A percentile compares a stretch with the other conserved stretches of the same genome.
phyloP scores from a whole-genome alignment of 2,888 invertebrate genomes.

The Tridacna gigas region DNA sequence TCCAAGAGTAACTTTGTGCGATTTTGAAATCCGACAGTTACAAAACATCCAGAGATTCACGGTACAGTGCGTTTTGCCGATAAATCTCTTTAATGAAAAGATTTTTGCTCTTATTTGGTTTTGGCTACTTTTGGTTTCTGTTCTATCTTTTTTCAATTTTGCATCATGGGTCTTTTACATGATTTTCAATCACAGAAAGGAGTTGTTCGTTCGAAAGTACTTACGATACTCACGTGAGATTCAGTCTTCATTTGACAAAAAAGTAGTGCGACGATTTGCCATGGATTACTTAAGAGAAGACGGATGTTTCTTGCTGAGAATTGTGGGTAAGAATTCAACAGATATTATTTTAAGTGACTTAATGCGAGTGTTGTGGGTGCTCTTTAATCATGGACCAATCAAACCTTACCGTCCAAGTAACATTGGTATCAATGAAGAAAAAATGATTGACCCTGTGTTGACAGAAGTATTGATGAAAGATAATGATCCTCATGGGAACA shows the following conservation, averaged over 20 bases:
- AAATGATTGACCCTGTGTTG: slow-evolving; percentile 6
- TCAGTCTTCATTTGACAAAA: slow-evolving; percentile 67
- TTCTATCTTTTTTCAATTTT: slow-evolving; percentile 66
- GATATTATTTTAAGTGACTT: slow-evolving; percentile 70
- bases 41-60: slow-evolving; percentile 69
- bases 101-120: slow-evolving; percentile 75
- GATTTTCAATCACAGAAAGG: slow-evolving; percentile 64
- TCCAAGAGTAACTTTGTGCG: slow-evolving; percentile 73
- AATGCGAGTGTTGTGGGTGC: slow-evolving; percentile 66
- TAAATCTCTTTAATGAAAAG: slow-evolving; percentile 75
- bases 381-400: slow-evolving; percentile 62
- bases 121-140: slow-evolving; percentile 69
- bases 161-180: slow-evolving; percentile 70
- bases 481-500: not conserved
- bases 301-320: slow-evolving; percentile 70
- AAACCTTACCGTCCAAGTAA: not conserved
- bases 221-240: slow-evolving; percentile 62
- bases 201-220: slow-evolving; percentile 68
- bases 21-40: slow-evolving; percentile 72
- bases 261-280: slow-evolving; percentile 70
- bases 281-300: slow-evolving; percentile 72
- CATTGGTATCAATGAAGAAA: not conserved
- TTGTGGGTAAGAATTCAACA: slow-evolving; percentile 73
- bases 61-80: slow-evolving; percentile 74
- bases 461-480: slow-evolving; percentile 29